Evolutionary conservation across 2,888 invertebrate species (phyloP), one percentile per base, ranked within the genome.

Genomic region (Drosophila nigricruria): DNA sequence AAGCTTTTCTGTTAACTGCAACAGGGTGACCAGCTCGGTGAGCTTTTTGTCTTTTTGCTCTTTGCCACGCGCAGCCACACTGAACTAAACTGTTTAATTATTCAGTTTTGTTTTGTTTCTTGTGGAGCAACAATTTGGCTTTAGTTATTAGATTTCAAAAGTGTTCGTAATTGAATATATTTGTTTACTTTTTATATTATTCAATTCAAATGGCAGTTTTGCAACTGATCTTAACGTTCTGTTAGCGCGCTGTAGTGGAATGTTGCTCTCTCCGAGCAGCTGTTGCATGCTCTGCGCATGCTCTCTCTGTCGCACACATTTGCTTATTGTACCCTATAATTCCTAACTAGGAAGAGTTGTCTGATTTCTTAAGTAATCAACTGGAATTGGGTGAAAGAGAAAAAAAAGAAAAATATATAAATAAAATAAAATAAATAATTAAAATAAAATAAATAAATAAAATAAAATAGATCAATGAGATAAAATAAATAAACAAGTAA

Each of bases 201-300:
- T n/a, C 9, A 30, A 36, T 45, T 61, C 3, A 0, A 38, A 36
- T 42, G 25, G 9, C 36, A 12, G 10, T 25, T 53, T 53, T 10
- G 8, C 38, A 60, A 70, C 53, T 53, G 78, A 70, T 73, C 74
- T 66, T 47, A 70, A 47, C 12, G 45, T 58, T 60, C 72, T 72
- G 75, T 71, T 76, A 70, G 30, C 10, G 25, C 10, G 27, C 56
- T 73, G 53, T 30, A 23, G 25, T 43, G 38, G 18, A 72, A 72
- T 73, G 74, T 74, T 78, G 34, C 50, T 42, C 74, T 42, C 74
- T 78, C 78, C 20, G 60, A 64, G 74, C 74, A 78, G 58, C 78
- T 74, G 78, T 77, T 78, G 78, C 70, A 66, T 74, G 66, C 74
- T 67, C 78, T 78, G 77, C 77, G 78, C 64, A 66, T 60, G 74